Evolutionary conservation across 1,140 invertebrate genomes (phyloP), one percentile per base, ranked within the genome.

Genomic region (Telenomus remus): DNA sequence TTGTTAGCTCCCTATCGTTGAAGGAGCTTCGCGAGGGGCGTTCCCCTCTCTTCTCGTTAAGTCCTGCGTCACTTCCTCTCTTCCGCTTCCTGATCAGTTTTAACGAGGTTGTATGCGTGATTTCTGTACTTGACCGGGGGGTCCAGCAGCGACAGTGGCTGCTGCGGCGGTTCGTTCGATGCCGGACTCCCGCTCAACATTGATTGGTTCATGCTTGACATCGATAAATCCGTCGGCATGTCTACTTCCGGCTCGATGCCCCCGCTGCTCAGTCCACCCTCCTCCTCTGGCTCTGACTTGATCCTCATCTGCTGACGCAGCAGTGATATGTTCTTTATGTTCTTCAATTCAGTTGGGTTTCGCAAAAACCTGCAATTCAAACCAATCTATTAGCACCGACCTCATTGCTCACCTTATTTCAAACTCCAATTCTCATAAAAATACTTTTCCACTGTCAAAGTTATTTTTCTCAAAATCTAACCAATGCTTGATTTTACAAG

Each of bases 301-400:
- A 92, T 92, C 64, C 91, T 91, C 92, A 94, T 94, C 84, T 95
- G 94, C 85, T 96, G 94, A n/a, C 95, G 90, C 63, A 97, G 85
- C 59, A 96, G 86, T 2, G 95, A 96, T 75, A 97, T 97, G 84
- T 96, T 96, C 85, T 97, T 97, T 48, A 97, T 96, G 82, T 95
- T 96, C 81, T 96, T 96, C 70, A 97, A 85, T 87, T 97, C 95
- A 33, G 94, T 94, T 33, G 95, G 95, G 88, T 96, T 96, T 63
- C 95, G 91, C 48, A 97, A 87, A 86, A 97, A 96, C 85, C 94
- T 95, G 70, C 5, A 68, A 63, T 44, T 13, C 1, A 44, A 39
- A 39, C 1, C 37, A 46, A 46, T 46, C 6, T 13, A 46, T 46
- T 46, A 27, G 19, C 19, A n/a, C 19, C 19, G 19, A 27, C 6